Base-by-base conservation (phyloP, 2,888 invertebrate genomes). In the Callosobruchus maculatus region DNA sequence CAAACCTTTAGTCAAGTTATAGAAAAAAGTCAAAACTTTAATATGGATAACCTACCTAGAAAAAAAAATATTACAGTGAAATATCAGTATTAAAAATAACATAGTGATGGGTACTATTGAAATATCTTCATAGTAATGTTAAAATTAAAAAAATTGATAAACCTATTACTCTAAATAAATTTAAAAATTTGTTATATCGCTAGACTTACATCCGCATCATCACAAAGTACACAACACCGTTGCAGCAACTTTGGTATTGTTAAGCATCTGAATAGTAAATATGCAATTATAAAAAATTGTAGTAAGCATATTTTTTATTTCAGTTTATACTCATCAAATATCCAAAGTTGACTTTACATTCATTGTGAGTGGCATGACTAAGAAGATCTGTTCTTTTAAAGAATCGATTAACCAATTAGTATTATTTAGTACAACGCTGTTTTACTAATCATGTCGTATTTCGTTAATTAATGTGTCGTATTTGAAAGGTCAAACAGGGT, bases 151-250 rank as follows among this genome's bases (percentile, higher is more conserved):
- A 49, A 49, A 49, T 49, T 49, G 49, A 75, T 74, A 73, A 77
- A 74, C 73, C 78, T 77, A 77, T 73, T 74, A 75, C 70, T 76
- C 76, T 71, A 74, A 73, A 71, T 76, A 70, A 73, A 76, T 76
- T 78, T 77, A 76, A 78, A 78, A 78, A 78, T 77, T 77, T 78
- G 76, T 77, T 76, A 77, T 74, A 73, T 78, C 76, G 75, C 74
- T 75, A 78, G 70, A 73, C 70, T 70, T 30, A 71, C 71, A 71
- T 72, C 77, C 73, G 69, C 72, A 76, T 73, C 68, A 49, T 68
- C 67, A 49, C 49, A 21, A 70, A 49, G 13, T 49, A 49, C 49
- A 3, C 9, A 49, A 49, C 49, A 49, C 4, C 18, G 30, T 9
- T 18, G 13, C 49, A 49, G 18, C 13, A 49, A 7, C 49, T 49